These are phyloP conservation scores for Oreohelix idahoensis DNA, from an alignment of 1,140 invertebrate species.

Conservation along the genomic window DNA sequence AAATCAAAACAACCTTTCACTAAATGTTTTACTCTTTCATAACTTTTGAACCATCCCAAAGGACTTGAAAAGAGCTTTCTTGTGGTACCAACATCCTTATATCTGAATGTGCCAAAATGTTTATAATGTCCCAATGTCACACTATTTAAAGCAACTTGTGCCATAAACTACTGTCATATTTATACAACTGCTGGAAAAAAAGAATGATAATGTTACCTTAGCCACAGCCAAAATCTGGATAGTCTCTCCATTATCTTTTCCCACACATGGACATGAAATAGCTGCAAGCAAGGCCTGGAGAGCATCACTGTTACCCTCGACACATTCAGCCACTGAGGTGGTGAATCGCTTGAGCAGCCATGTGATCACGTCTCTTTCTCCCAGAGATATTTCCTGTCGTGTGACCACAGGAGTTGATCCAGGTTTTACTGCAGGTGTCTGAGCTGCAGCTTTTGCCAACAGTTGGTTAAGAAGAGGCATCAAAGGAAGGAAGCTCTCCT, in stretches of 20 bases:
- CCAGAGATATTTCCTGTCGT: neutral
- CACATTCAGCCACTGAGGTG: neutral
- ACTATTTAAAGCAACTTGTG: no score
- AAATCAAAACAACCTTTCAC: no score
- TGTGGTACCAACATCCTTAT: no score
- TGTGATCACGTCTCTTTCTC: constrained; percentile 12
- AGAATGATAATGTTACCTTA: no score
- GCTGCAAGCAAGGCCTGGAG: constrained; percentile 14
- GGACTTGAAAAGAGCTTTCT: no score
- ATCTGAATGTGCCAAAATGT: no score
- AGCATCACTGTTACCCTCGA: neutral
- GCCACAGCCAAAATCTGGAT: constrained; percentile 1
- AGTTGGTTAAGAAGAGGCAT: constrained; percentile 14
- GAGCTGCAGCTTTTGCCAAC: neutral
- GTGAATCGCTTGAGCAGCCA: constrained; percentile 19
- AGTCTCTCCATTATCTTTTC: neutral
- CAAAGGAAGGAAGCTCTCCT: constrained; percentile 16
- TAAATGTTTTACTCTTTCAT: no score
- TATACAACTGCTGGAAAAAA: no score
- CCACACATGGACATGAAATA: neutral
- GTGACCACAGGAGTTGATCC: neutral
- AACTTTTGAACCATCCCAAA: no score
- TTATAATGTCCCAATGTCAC: no score
- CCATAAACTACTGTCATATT: no score
- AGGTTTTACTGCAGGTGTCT: neutral